A percentile compares a stretch with the other conserved stretches of the same genome.
Evolutionary conservation across 2,888 invertebrate species (phyloP).

Genomic region (Epinotia brunnichana): DNA sequence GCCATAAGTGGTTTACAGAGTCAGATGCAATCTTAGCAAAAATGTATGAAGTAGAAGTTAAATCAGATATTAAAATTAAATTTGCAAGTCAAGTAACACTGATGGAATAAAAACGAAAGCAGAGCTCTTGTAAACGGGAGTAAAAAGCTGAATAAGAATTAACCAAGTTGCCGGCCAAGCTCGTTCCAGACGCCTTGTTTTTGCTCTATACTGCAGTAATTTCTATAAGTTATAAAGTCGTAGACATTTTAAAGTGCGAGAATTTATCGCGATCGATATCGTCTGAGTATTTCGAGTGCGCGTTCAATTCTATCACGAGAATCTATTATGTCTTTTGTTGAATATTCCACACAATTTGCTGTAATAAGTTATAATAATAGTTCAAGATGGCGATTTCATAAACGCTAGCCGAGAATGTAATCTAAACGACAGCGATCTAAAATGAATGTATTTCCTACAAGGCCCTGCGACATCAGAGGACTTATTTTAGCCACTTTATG

Average conservation of each 20-base stretch:
- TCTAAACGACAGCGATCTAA: conserved; percentile 61
- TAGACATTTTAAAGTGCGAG: conserved; percentile 17
- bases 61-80: conserved; percentile 28
- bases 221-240: conserved; percentile 24
- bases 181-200: conserved; percentile 39
- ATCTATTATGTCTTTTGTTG: conserved; percentile 20
- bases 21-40: conserved; percentile 1
- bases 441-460: conserved; percentile 66
- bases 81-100: conserved; percentile 35
- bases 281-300: conserved; percentile 34
- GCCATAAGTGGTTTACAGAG: conserved; percentile 2
- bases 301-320: conserved; percentile 23
- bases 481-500: conserved; percentile 77
- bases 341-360: conserved; percentile 17
- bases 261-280: conserved; percentile 35
- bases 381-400: conserved; percentile 42
- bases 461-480: conserved; percentile 63
- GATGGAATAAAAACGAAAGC: conserved; percentile 18
- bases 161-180: conserved; percentile 35
- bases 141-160: conserved; percentile 41
- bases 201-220: conserved; percentile 29
- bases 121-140: conserved; percentile 22
- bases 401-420: conserved; percentile 57
- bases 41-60: conserved; percentile 9
- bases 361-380: conserved; percentile 27